These are phyloP conservation scores for Hermatobates lingyangjiaoensis DNA, from an alignment of 1,140 invertebrate species.

Conservation along the genomic window DNA sequence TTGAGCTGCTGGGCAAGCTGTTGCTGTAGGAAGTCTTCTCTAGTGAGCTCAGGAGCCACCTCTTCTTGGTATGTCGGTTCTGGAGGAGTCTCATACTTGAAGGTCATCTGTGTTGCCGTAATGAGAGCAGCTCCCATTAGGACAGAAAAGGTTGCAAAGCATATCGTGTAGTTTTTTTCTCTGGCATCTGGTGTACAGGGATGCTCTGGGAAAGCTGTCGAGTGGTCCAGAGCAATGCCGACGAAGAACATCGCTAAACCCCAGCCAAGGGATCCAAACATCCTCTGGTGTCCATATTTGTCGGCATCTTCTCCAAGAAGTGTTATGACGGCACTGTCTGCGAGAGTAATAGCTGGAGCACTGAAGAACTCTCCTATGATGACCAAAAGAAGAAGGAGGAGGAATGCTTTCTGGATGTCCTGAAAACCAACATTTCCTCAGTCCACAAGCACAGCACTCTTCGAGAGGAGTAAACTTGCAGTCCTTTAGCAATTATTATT, in stretches of 20 bases:
- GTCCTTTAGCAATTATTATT: too few species aligned
- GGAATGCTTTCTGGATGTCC: constrained; percentile 92
- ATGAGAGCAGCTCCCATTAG: constrained; percentile 89
- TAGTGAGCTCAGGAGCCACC: constrained; percentile 25
- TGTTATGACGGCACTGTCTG: constrained; percentile 82
- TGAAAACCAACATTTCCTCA: constrained; percentile 25
- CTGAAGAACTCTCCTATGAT: constrained; percentile 94
- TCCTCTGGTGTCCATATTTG: constrained; percentile 86
- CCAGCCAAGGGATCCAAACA: constrained; percentile 98
- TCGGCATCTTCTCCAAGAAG: constrained; percentile 81
- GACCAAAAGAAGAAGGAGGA: constrained; percentile 75
- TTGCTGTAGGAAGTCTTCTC: constrained; percentile 56
- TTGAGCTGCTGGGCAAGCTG: constrained; percentile 62
- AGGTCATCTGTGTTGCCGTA: constrained; percentile 75
- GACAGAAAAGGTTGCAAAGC: constrained; percentile 93
- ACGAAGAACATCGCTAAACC: constrained; percentile 97
- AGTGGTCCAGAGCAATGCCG: constrained; percentile 93
- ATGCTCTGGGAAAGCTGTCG: constrained; percentile 70
- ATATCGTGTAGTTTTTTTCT: constrained; percentile 96
- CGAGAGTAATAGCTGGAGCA: constrained; percentile 91
- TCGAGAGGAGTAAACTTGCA: too few species aligned
- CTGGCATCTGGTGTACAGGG: constrained; percentile 72
- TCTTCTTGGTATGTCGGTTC: constrained; percentile 17
- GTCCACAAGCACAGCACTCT: too few species aligned
- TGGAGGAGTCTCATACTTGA: constrained; percentile 43